Evolutionary conservation across 2,797 vertebrate genomes (phyloP).

Genomic region (Craterocephalus amniculus): DNA sequence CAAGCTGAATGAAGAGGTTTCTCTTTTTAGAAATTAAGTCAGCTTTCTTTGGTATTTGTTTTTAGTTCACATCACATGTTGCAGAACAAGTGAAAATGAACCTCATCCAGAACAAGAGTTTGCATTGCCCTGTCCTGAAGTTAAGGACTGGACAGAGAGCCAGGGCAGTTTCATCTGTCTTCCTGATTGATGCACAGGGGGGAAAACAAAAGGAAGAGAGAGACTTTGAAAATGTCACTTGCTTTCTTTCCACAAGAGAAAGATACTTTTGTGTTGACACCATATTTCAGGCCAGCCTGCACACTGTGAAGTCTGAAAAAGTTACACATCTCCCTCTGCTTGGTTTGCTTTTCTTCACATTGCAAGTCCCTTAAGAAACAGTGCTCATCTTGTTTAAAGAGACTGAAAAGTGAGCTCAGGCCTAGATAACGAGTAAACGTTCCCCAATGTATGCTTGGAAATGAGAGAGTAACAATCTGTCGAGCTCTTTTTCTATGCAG

Average conservation of each 20-base stretch:
- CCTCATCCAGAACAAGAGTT: neutral
- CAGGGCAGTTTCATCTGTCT: neutral
- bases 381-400: conserved; percentile 45
- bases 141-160: neutral
- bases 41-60: neutral
- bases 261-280: neutral
- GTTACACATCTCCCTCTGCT: conserved; percentile 20
- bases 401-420: conserved; percentile 39
- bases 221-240: conserved; percentile 28
- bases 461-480: no score
- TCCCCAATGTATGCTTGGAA: conserved; percentile 5
- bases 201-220: conserved; percentile 34
- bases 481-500: conserved; percentile 22
- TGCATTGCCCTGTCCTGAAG: neutral
- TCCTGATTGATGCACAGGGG: conserved; percentile 59
- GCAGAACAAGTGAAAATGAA: no score
- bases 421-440: conserved; percentile 46
- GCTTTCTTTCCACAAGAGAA: conserved; percentile 22
- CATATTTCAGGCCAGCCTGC: no score
- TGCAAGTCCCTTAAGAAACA: conserved; percentile 33
- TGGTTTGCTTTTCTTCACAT: conserved; percentile 32
- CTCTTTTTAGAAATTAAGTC: neutral
- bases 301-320: neutral
- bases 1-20: conserved; percentile 10
- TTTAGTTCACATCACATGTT: neutral